phyloP scores from a whole-genome alignment of 2,113 vertebrate species.

The Hemiscyllium ocellatum region DNA sequence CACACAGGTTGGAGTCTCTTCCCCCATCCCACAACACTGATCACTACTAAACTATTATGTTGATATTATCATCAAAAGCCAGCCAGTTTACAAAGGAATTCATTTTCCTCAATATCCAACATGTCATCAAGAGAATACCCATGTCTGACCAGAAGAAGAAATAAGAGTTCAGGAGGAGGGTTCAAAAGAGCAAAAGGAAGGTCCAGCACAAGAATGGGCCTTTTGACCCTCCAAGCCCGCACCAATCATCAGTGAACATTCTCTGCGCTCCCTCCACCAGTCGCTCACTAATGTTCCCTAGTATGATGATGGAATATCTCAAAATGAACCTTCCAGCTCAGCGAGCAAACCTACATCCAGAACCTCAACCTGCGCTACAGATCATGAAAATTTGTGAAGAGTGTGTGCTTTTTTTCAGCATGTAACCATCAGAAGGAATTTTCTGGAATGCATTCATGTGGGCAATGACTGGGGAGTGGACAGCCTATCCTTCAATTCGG shows the following conservation, averaged over 20 bases:
- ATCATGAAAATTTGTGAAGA: no score
- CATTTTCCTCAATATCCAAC: background rate
- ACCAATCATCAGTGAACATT: no score
- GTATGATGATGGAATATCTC: no score
- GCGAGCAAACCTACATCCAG: no score
- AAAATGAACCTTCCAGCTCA: no score
- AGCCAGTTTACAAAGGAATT: background rate
- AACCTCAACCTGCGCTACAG: no score
- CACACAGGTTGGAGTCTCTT: background rate
- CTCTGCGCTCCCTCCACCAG: no score
- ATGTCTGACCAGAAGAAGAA: background rate
- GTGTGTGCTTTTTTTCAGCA: no score
- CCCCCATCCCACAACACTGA: background rate
- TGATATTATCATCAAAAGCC: background rate
- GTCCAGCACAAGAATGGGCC: no score
- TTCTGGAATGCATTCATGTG: background rate
- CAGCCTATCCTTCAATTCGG: accelerated
- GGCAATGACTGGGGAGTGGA: background rate
- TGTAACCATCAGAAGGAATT: background rate
- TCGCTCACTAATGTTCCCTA: no score
- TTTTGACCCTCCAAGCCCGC: no score
- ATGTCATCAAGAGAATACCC: background rate
- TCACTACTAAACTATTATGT: background rate
- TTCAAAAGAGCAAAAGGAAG: background rate
- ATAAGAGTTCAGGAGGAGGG: background rate